These are phyloP conservation scores for Vollenhovia emeryi DNA, from an alignment of 1,140 invertebrate species.

Conservation along the genomic window DNA sequence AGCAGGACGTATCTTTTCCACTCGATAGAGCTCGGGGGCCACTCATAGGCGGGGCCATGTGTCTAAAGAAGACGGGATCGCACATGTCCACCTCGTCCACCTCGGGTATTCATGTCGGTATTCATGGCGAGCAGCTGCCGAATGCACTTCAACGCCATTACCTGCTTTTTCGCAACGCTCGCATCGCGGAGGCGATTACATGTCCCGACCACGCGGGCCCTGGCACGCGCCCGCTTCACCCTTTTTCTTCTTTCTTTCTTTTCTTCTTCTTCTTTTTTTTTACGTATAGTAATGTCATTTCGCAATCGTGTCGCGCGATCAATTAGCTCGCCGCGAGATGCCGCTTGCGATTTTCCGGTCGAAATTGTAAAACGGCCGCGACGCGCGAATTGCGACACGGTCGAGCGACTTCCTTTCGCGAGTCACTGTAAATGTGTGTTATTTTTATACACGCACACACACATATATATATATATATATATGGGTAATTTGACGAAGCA, in stretches of 20 bases:
- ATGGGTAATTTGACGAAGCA: no score
- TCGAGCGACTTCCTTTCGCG: background rate
- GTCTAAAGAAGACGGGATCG: constrained; percentile 78
- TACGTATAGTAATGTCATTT: no score
- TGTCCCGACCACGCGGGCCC: constrained; percentile 25
- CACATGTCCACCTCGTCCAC: constrained; percentile 79
- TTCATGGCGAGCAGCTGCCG: constrained; percentile 81
- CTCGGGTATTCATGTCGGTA: constrained; percentile 71
- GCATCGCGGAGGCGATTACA: constrained; percentile 35
- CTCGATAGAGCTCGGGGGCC: constrained; percentile 63
- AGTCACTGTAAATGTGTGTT: no score
- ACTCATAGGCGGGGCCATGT: constrained; percentile 41
- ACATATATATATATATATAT: no score
- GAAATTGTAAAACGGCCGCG: background rate
- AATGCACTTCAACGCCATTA: constrained; percentile 78
- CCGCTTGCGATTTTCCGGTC: background rate
- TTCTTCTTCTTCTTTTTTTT: background rate
- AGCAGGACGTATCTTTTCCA: constrained; percentile 72
- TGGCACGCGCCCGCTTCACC: constrained; percentile 59
- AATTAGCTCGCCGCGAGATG: background rate
- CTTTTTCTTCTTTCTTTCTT: no score
- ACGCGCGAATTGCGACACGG: background rate
- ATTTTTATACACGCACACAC: no score
- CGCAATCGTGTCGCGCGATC: background rate
- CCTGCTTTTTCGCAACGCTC: constrained; percentile 76